Evolutionary conservation across 2,888 invertebrate genomes (phyloP), one percentile per base, ranked within the genome.

Genomic region (Elegia similella): DNA sequence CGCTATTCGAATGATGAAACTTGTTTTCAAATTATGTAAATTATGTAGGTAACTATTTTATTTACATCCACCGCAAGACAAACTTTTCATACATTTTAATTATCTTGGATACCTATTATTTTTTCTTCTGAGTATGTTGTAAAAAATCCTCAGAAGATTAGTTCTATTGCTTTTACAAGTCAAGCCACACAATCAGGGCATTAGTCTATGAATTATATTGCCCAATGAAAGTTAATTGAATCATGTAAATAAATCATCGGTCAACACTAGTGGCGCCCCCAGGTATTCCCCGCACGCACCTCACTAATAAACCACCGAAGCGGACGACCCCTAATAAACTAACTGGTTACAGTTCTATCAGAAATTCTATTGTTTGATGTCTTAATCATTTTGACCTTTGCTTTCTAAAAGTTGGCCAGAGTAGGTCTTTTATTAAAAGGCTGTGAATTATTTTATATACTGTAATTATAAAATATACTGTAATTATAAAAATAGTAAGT

Each of bases 261-360:
- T 68, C 63, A 69, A 64, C 55, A 66, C 65, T 61, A 62, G 63
- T 69, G 63, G 71, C 62, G 59, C 64, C 69, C 69, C 68, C 65
- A 65, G 62, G 72, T 78, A 88, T 87, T 84, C 86, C 65, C 66
- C 70, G 76, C 89, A 88, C 89, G 88, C 73, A 69, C 77, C 65
- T 66, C 61, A 64, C 84, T 88, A 88, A 89, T 88, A 87, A 87
- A 84, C 73, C 81, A 76, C 84, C 83, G 76, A 80, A 87, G 83
- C 82, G 79, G 84, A 81, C 80, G 81, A 72, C 73, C 68, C 72
- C 69, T 67, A 70, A 70, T 72, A 75, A 71, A 73, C 72, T 52
- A 55, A 23, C 42, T 7, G 23, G 17, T n/a, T 42, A 8, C 32
- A 38, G 38, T n/a, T 10, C 44, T 44, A 29, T 30, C 38, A 34